Evolutionary conservation across 2,888 invertebrate species (phyloP).

Genomic region (Chironomus tentans): DNA sequence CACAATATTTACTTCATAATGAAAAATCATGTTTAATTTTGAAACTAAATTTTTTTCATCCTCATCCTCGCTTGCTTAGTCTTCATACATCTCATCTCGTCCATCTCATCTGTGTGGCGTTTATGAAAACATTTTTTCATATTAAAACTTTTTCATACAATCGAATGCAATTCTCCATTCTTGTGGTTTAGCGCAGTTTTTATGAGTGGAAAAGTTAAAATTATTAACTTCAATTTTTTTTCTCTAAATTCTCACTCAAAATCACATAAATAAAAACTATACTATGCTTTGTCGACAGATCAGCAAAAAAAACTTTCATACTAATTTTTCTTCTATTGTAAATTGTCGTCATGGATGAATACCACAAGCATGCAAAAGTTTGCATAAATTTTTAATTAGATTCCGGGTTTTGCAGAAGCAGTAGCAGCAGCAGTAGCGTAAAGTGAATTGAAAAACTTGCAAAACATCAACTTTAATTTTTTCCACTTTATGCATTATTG

Average conservation of each 20-base stretch:
- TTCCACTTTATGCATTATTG: background rate
- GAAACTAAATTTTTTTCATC: background rate
- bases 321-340: background rate
- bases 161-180: background rate
- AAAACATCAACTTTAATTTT: background rate
- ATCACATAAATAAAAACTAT: no score
- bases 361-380: background rate
- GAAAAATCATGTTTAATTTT: background rate
- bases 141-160: constrained; percentile 2
- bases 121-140: background rate
- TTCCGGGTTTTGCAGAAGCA: background rate
- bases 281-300: no score
- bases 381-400: constrained; percentile 12
- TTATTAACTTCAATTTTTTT: no score
- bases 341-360: background rate
- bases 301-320: background rate
- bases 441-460: background rate
- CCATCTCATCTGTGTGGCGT: background rate
- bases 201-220: no score
- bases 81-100: background rate
- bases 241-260: no score
- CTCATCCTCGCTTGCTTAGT: background rate
- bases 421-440: background rate
- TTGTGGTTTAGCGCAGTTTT: background rate
- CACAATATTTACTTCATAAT: background rate